These are phyloP conservation scores for Mirounga angustirostris DNA, from an alignment of 2,113 vertebrate genomes.

Conservation along the genomic window DNA sequence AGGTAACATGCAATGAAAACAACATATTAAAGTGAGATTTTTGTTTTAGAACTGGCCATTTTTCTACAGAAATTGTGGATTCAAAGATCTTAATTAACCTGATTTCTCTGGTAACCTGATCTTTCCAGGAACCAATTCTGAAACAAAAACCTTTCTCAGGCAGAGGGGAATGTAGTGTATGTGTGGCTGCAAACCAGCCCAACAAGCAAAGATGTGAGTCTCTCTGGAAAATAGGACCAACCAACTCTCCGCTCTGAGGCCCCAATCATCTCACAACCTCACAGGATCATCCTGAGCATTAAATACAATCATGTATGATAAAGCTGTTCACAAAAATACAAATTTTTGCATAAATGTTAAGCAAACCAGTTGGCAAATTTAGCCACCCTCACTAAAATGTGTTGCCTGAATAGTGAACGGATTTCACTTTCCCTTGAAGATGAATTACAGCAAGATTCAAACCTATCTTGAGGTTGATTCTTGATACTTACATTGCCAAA, in stretches of 20 bases:
- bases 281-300: background rate
- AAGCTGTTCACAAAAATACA: background rate
- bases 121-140: background rate
- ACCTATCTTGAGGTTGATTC: background rate
- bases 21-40: background rate
- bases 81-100: background rate
- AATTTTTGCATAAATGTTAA: background rate
- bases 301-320: background rate
- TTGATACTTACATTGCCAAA: background rate
- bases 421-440: background rate
- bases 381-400: background rate
- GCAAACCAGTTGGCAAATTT: background rate
- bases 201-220: background rate
- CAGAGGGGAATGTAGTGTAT: background rate
- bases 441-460: background rate
- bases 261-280: background rate
- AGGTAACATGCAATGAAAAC: background rate
- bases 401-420: background rate
- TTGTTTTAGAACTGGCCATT: background rate
- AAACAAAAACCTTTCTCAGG: background rate
- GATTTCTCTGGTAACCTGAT: background rate
- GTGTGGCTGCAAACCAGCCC: background rate
- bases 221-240: background rate
- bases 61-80: background rate
- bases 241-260: background rate